phyloP scores from a whole-genome alignment of 2,888 invertebrate genomes.

The Neocrepidodera transversa region DNA sequence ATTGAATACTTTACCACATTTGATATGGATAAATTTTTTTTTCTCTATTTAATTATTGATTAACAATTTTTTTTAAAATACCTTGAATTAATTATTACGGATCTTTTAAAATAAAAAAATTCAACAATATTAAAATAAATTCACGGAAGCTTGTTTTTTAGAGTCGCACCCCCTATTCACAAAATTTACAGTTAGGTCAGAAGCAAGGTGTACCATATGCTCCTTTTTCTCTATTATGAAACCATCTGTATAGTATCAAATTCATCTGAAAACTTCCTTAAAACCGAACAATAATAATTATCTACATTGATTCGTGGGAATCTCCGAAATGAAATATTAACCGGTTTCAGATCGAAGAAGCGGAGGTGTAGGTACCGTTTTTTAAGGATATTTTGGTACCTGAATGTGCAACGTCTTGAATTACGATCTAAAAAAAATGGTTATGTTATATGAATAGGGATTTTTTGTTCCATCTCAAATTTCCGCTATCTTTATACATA shows the following conservation, averaged over 20 bases:
- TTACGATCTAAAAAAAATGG: slow-evolving; percentile 7
- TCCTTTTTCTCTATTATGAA: slow-evolving; percentile 9
- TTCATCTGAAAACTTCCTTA: slow-evolving; percentile 34
- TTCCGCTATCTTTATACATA: no score
- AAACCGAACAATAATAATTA: slow-evolving; percentile 32
- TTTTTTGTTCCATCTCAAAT: no score
- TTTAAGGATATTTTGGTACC: slow-evolving; percentile 18
- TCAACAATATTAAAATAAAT: no score
- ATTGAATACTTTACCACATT: no score
- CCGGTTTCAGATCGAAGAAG: slow-evolving; percentile 17
- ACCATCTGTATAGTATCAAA: slow-evolving; percentile 39
- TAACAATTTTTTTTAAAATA: no score
- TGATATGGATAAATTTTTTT: no score
- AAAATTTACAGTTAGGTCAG: slow-evolving; percentile 24
- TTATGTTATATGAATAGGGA: no score
- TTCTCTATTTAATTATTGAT: no score
- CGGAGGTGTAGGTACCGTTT: slow-evolving; percentile 16
- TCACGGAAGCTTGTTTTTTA: no score
- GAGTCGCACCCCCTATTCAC: no score
- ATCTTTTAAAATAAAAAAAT: no score
- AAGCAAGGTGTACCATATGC: slow-evolving; percentile 26
- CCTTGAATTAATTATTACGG: no score
- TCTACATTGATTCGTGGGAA: slow-evolving; percentile 34
- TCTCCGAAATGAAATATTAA: slow-evolving; percentile 16
- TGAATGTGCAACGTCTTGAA: slow-evolving; percentile 15